These are phyloP conservation scores for Ophioninae sp. DNA, from an alignment of 2,888 invertebrate genomes.

Conservation along the genomic window DNA sequence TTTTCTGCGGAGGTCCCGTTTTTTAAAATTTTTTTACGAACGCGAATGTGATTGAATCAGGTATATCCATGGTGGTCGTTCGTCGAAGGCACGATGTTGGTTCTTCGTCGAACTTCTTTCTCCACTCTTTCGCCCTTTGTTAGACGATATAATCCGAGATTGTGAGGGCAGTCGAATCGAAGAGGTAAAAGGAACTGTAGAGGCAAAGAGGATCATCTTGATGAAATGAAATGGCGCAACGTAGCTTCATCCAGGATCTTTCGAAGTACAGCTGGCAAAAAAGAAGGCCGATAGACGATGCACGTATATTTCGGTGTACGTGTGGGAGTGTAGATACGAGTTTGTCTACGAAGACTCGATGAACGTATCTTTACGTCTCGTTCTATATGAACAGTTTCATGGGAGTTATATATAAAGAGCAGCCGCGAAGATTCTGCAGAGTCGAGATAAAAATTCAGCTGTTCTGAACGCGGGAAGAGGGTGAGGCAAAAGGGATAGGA, in stretches of 20 bases:
- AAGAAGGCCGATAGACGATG: slow-evolving; percentile 26
- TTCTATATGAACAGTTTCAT: slow-evolving; percentile 35
- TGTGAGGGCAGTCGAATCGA: slow-evolving; percentile 37
- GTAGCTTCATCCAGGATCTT: neutral
- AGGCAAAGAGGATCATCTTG: slow-evolving; percentile 51
- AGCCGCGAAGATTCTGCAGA: slow-evolving; percentile 58
- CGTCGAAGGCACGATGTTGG: slow-evolving; percentile 55
- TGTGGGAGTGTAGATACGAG: slow-evolving; percentile 16
- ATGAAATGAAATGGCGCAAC: slow-evolving; percentile 52
- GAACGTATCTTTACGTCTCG: slow-evolving; percentile 43
- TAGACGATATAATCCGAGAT: slow-evolving; percentile 37
- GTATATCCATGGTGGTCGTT: slow-evolving; percentile 41
- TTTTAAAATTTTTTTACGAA: slow-evolving; percentile 11
- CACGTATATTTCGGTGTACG: slow-evolving; percentile 4
- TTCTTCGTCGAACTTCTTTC: slow-evolving; percentile 21
- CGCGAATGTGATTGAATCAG: slow-evolving; percentile 24
- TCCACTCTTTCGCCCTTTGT: slow-evolving; percentile 41
- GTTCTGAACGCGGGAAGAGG: slow-evolving; percentile 38
- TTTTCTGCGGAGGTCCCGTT: neutral
- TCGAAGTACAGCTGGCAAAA: slow-evolving; percentile 24
- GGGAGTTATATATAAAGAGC: slow-evolving; percentile 47
- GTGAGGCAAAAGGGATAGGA: slow-evolving; percentile 4
- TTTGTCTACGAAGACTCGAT: slow-evolving; percentile 44
- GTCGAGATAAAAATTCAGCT: slow-evolving; percentile 62
- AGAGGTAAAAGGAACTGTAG: slow-evolving; percentile 22